Conservation (phyloP, 2,888 invertebrate genomes). For the Mesorhabditis spiculigera region DNA sequence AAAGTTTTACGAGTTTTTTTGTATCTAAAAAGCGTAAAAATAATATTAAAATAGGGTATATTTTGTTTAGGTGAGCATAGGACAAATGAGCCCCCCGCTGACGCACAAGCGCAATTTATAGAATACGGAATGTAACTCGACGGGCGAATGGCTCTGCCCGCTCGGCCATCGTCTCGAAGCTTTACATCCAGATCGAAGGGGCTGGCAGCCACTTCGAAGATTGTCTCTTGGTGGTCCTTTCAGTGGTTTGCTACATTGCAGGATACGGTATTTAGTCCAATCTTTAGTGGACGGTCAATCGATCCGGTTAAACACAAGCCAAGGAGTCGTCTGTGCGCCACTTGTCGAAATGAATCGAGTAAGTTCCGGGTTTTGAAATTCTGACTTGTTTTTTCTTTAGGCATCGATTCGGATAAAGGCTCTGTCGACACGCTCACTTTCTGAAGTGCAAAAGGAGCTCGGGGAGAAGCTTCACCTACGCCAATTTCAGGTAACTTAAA, state of each 20-base stretch:
- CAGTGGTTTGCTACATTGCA: not conserved
- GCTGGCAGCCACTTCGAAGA: not conserved
- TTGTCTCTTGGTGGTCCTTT: not conserved
- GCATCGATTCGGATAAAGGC: not conserved
- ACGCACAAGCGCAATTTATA: no score
- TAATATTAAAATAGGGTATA: no score
- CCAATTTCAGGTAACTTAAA: not conserved
- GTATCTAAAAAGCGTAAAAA: no score
- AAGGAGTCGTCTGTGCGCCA: not conserved
- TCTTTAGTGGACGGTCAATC: not conserved
- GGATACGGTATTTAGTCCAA: not conserved
- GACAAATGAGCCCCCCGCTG: no score
- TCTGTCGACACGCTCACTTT: not conserved
- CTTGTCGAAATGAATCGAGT: conserved; percentile 2
- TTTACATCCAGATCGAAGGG: not conserved
- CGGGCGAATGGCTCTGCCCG: not conserved
- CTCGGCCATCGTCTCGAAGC: not conserved
- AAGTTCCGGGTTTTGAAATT: not conserved
- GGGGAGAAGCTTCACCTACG: not conserved
- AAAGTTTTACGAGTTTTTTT: no score
- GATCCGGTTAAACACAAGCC: not conserved
- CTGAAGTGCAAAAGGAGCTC: conserved; percentile 1
- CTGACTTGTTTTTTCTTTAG: not conserved
- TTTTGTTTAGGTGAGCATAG: no score
- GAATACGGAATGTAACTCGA: not conserved